A percentile compares a stretch with the other conserved stretches of the same genome.
These are phyloP conservation scores for Amphiura filiformis DNA, from an alignment of 35 echinoderm and acorn worm genomes.

Conservation along the genomic window DNA sequence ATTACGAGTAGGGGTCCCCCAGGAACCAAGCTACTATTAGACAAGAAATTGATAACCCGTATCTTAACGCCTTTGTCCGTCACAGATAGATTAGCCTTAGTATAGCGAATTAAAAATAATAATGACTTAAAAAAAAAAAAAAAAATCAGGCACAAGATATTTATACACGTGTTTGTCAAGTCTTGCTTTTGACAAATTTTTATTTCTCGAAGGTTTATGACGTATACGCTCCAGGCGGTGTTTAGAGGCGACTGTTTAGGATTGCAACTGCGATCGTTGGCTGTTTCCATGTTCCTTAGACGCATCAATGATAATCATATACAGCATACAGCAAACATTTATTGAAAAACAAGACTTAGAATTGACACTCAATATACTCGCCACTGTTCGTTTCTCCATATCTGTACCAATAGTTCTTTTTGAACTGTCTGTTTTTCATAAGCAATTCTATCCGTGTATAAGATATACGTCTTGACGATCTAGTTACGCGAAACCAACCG, in stretches of 20 bases:
- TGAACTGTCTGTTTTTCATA: background rate
- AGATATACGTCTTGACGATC: background rate
- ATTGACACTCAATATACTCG: background rate
- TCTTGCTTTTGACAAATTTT: too few species aligned
- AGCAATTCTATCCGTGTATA: background rate
- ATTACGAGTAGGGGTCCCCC: background rate
- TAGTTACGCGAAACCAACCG: background rate
- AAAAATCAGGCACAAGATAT: background rate
- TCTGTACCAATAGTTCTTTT: background rate
- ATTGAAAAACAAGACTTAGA: background rate
- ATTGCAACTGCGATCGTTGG: background rate
- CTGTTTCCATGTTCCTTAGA: background rate
- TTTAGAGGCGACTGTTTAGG: background rate
- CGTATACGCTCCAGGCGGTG: background rate
- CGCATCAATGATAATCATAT: background rate
- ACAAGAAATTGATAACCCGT: slow-evolving; percentile 14
- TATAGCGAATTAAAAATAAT: background rate
- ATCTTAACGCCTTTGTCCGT: background rate
- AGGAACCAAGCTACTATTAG: background rate
- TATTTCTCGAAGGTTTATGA: too few species aligned
- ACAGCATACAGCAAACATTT: background rate
- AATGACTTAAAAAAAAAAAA: too few species aligned
- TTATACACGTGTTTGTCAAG: background rate
- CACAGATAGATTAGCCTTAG: background rate
- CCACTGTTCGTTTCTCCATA: background rate